Conservation (phyloP, 2,888 invertebrate species). For the Oscheius sp. region DNA sequence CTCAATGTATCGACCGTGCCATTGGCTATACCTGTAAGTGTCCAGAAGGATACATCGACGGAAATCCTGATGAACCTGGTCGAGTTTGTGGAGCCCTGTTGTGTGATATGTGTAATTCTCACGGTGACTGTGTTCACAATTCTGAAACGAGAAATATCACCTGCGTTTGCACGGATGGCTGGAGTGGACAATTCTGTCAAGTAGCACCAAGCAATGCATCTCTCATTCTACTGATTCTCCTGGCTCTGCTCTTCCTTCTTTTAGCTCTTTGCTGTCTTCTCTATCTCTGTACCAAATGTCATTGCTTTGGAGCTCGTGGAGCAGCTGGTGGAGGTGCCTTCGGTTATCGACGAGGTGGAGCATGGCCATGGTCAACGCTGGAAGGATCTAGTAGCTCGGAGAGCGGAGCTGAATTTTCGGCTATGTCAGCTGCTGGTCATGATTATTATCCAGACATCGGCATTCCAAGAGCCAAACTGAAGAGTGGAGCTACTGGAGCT, state of each 20-base stretch:
- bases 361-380: constrained; percentile 68
- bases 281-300: constrained; percentile 68
- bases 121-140: constrained; percentile 67
- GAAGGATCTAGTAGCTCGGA: constrained; percentile 67
- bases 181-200: constrained; percentile 65
- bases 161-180: constrained; percentile 68
- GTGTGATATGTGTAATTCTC: constrained; percentile 66
- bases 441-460: constrained; percentile 69
- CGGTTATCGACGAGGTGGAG: constrained; percentile 45
- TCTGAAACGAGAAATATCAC: constrained; percentile 67
- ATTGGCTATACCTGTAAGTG: constrained; percentile 69
- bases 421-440: constrained; percentile 52
- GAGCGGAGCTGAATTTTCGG: constrained; percentile 63
- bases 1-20: constrained; percentile 65
- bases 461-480: constrained; percentile 70
- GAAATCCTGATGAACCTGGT: constrained; percentile 67
- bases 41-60: constrained; percentile 56
- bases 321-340: constrained; percentile 36
- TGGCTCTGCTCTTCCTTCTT: constrained; percentile 68
- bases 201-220: constrained; percentile 63
- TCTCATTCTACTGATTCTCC: constrained; percentile 63
- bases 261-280: constrained; percentile 67
- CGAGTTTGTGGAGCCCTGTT: constrained; percentile 66
- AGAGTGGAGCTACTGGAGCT: constrained; percentile 33
- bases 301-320: constrained; percentile 60